Base-by-base conservation (phyloP, 2,888 invertebrate species). In the Notocelia uddmanniana region DNA sequence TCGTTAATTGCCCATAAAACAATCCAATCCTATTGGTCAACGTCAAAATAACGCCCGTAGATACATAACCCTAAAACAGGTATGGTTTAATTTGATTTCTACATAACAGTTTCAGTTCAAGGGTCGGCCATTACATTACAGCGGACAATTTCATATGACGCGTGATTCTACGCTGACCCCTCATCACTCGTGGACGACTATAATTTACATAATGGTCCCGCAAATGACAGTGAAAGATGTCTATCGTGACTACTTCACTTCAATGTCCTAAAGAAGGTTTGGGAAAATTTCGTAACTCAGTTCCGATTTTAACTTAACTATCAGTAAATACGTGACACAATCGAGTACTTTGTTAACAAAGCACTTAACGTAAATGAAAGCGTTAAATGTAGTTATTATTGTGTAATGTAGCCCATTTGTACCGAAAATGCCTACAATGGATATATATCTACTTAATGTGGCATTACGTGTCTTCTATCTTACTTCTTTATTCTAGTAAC, bases 321-420 rank as follows among this genome's bases (percentile, higher is more conserved):
- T 76, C 75, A 68, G 74, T 79, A 78, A 70, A 88, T 85, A 82
- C 82, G 75, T 85, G 82, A 83, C 85, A 80, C 82, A 81, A 78
- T 81, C 79, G 80, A 83, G 83, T 82, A 60, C 70, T 81, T 76
- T 80, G 82, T 81, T 84, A 83, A 85, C 82, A 76, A 80, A 83
- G 75, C 80, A 84, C 86, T 89, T 90, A 90, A 89, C 86, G 78
- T 73, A 81, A 82, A 86, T 75, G 87, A 88, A 90, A 90, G 90
- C 86, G 85, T 83, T 85, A 81, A 85, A 86, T 87, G 85, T 81
- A n/a, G n/a, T n/a, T n/a, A 62, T 74, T 83, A 81, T 91, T 91
- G 82, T 81, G 85, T 81, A 89, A 90, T 76, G 58, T 66, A 66
- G 77, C 74, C 76, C 81, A 81, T 83, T 81, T 83, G 79, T 82